Conservation (phyloP, 2,797 vertebrate genomes). For the Oceanodroma leucorhoa region DNA sequence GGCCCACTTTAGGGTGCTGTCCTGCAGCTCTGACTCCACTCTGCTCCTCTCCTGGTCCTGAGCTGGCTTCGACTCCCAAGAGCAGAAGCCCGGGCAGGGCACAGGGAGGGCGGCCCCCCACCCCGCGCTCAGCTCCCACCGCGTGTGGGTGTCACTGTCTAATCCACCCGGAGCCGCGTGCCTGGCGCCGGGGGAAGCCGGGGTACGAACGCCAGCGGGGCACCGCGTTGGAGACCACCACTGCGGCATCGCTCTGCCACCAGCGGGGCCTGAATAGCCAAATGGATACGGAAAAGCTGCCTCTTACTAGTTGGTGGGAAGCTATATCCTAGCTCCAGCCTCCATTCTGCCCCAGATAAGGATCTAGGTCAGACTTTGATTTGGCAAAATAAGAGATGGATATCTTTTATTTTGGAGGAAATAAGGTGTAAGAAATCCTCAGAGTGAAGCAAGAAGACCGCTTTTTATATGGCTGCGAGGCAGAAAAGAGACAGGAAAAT, state of each 20-base stretch:
- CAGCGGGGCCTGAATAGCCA: rapidly evolving
- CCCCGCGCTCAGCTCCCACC: rapidly evolving
- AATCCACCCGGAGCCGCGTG: rapidly evolving
- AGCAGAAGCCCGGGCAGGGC: background rate
- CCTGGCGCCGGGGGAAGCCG: too few species aligned
- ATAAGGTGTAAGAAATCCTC: background rate
- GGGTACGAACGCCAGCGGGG: rapidly evolving
- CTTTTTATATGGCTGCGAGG: background rate
- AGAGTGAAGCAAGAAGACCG: background rate
- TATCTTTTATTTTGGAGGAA: background rate
- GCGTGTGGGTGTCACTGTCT: rapidly evolving
- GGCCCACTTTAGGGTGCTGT: background rate
- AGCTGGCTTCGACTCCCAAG: rapidly evolving
- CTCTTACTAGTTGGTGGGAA: background rate
- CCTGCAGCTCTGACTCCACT: background rate
- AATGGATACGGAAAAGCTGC: background rate
- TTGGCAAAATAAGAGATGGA: background rate
- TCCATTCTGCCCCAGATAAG: background rate
- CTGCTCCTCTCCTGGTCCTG: background rate
- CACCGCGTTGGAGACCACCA: rapidly evolving
- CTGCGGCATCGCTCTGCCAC: rapidly evolving
- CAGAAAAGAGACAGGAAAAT: background rate
- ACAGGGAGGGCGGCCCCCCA: rapidly evolving
- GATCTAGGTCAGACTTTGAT: background rate
- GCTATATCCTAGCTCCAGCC: background rate